Evolutionary conservation across 2,888 invertebrate species (phyloP).

Genomic region (Diloba caeruleocephala): DNA sequence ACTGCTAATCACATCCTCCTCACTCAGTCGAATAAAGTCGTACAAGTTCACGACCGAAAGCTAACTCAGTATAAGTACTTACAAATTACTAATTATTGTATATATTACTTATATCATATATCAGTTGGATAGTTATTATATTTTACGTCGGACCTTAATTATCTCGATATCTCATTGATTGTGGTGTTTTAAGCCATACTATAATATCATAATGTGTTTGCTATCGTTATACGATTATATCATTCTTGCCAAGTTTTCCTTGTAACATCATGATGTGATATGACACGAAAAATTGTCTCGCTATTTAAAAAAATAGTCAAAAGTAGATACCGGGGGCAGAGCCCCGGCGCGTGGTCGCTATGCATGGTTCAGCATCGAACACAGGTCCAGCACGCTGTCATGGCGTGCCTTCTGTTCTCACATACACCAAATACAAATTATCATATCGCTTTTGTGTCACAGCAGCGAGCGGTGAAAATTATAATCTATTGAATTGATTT

Average conservation of each 20-base stretch:
- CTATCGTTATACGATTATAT: slow-evolving; percentile 9
- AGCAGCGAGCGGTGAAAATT: too few relatives aligned
- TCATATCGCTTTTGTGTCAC: slow-evolving; percentile 29
- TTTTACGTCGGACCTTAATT: slow-evolving; percentile 5
- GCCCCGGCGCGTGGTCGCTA: slow-evolving; percentile 58
- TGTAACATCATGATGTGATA: slow-evolving; percentile 24
- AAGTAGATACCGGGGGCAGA: slow-evolving; percentile 65
- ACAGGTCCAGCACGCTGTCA: slow-evolving; percentile 59
- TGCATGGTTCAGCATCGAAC: slow-evolving; percentile 44
- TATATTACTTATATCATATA: too few relatives aligned
- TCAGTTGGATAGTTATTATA: slow-evolving; percentile 12
- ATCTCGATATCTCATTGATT: slow-evolving; percentile 18
- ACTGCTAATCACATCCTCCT: slow-evolving; percentile 32
- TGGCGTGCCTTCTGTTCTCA: slow-evolving; percentile 64
- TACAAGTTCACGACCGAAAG: slow-evolving; percentile 42
- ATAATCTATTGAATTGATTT: too few relatives aligned
- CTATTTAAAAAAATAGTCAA: slow-evolving; percentile 68
- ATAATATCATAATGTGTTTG: slow-evolving; percentile 7
- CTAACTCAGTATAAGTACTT: too few relatives aligned
- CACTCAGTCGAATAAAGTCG: slow-evolving; percentile 7
- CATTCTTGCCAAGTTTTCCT: slow-evolving; percentile 50
- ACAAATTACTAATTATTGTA: too few relatives aligned
- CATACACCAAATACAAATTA: slow-evolving; percentile 34
- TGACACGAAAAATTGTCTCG: slow-evolving; percentile 33
- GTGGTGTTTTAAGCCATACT: slow-evolving; percentile 1